A percentile compares a stretch with the other conserved stretches of the same genome.
phyloP scores from a whole-genome alignment of 2,113 vertebrate species.

The Clinocottus analis region DNA sequence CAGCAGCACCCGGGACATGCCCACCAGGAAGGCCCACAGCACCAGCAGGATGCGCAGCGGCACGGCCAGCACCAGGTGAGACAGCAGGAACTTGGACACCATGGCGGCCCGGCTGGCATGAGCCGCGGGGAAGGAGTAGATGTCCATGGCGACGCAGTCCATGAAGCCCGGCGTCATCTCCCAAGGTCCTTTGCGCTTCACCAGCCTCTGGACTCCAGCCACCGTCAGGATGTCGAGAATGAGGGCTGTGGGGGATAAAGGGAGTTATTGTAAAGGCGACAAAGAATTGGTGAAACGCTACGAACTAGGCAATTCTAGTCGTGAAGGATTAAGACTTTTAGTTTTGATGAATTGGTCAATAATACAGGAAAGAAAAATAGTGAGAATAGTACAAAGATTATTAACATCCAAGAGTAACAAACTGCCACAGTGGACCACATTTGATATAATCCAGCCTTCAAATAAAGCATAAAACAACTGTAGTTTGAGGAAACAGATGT shows the following conservation, averaged over 20 bases:
- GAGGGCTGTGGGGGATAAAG: conserved; percentile 82
- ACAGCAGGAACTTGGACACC: conserved; percentile 97
- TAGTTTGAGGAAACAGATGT: conserved; percentile 32
- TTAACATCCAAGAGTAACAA: neutral
- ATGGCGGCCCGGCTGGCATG: conserved; percentile 94
- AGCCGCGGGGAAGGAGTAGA: conserved; percentile 92
- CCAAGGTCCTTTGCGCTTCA: conserved; percentile 90
- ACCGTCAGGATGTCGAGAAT: conserved; percentile 92
- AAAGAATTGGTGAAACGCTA: neutral
- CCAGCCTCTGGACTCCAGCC: conserved; percentile 92
- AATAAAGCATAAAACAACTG: conserved; percentile 9
- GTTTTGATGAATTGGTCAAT: neutral
- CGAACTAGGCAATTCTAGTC: neutral
- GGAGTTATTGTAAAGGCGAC: neutral
- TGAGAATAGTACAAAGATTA: neutral
- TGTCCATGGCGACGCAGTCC: conserved; percentile 94
- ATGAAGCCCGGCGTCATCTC: conserved; percentile 89
- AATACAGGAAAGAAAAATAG: neutral
- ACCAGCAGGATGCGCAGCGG: conserved; percentile 93
- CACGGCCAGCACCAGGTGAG: conserved; percentile 94
- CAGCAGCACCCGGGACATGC: conserved; percentile 92
- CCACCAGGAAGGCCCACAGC: conserved; percentile 94
- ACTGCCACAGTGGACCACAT: neutral
- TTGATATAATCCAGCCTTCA: neutral
- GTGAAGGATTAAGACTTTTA: neutral